Conservation (phyloP, 2,113 vertebrate genomes). For the Charina bottae region DNA sequence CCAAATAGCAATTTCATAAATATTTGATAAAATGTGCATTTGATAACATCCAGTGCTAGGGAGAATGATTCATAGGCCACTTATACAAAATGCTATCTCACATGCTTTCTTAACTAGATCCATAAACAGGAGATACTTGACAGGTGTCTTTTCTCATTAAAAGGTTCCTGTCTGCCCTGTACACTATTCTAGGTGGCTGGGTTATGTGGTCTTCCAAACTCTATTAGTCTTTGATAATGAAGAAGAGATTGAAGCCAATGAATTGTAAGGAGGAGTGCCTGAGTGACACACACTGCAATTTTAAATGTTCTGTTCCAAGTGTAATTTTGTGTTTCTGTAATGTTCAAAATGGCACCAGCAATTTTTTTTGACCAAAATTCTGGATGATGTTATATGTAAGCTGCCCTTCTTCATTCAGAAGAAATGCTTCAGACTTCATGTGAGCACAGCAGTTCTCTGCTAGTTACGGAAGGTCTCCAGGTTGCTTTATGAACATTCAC, state of each 20-base stretch:
- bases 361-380: not conserved
- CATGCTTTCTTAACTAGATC: not conserved
- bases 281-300: conserved; percentile 19
- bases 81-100: not conserved
- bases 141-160: not conserved
- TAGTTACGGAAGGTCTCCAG: not conserved
- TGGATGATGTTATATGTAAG: not conserved
- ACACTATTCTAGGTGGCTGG: not conserved
- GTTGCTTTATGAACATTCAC: not conserved
- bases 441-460: not conserved
- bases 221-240: not conserved
- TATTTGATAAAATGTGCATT: no score
- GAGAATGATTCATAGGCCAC: not conserved
- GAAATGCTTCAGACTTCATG: no score
- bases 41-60: not conserved
- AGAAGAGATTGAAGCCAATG: not conserved
- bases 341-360: conserved; percentile 2
- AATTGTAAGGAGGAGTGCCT: not conserved
- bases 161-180: not conserved
- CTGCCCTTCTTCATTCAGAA: no score
- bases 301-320: conserved; percentile 17
- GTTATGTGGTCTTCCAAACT: not conserved
- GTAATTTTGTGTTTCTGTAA: conserved; percentile 11
- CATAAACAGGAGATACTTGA: not conserved
- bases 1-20: not conserved